Percentiles rank a stretch among this genome's conserved stretches.
These are phyloP conservation scores for Semnornis frantzii DNA, from an alignment of 2,113 vertebrate species.

Conservation along the genomic window DNA sequence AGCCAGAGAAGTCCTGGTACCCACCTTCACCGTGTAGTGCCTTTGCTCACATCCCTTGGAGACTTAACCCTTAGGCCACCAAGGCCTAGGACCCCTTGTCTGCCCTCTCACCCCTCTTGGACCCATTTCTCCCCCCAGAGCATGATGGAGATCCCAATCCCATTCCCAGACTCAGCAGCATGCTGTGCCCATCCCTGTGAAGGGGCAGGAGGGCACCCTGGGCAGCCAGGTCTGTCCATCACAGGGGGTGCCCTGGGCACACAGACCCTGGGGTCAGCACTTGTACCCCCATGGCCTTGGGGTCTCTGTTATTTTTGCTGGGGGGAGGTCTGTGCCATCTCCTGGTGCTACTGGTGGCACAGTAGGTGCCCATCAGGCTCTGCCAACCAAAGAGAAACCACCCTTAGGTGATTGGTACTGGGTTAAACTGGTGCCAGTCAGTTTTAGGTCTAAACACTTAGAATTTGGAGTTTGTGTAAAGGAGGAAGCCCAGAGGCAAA, in stretches of 20 bases:
- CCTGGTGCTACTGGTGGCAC: accelerated
- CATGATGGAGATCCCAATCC: background rate
- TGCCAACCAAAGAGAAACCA: background rate
- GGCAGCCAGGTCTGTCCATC: too few species aligned
- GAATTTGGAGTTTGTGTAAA: slow-evolving; percentile 1
- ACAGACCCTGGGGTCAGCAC: background rate
- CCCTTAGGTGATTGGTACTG: background rate
- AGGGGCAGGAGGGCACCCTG: background rate
- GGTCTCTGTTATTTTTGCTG: background rate
- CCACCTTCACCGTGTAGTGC: background rate
- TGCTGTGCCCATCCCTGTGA: accelerated
- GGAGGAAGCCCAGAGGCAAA: background rate
- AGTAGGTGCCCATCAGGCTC: background rate
- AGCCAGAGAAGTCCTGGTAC: background rate
- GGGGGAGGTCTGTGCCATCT: background rate
- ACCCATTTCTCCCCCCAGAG: accelerated
- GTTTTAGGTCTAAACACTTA: slow-evolving; percentile 10
- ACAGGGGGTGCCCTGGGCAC: accelerated
- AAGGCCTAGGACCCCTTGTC: background rate
- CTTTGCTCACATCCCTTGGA: background rate
- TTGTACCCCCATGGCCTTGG: accelerated
- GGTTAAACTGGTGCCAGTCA: background rate
- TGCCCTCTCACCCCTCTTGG: accelerated
- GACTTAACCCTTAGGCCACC: background rate
- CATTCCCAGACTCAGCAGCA: background rate